Conservation (phyloP, 2,797 vertebrate genomes). For the Darevskia mixta region DNA sequence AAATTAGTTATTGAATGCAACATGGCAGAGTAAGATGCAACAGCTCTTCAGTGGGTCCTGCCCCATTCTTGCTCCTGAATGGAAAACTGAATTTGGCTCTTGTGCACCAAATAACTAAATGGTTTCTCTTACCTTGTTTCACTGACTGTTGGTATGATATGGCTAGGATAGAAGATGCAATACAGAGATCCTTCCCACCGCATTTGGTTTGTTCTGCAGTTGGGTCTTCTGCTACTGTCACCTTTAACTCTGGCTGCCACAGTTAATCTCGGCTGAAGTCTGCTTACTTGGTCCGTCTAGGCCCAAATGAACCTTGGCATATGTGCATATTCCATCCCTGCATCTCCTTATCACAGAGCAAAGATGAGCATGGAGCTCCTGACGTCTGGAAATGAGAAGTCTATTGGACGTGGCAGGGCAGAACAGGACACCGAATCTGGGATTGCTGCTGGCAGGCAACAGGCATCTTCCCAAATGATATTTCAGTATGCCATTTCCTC, state of each 20-base stretch:
- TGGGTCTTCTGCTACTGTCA: background rate
- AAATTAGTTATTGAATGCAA: background rate
- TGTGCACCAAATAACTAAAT: background rate
- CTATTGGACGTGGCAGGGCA: background rate
- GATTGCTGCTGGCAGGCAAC: background rate
- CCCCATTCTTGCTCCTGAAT: background rate
- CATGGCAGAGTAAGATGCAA: background rate
- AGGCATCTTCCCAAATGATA: background rate
- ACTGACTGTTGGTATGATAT: background rate
- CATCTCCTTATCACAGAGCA: background rate
- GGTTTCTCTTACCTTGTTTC: background rate
- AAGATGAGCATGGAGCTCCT: background rate
- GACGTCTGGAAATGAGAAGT: background rate
- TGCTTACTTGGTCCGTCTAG: background rate
- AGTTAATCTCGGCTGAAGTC: background rate
- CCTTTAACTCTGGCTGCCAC: background rate
- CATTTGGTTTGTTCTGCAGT: background rate
- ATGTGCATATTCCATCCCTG: background rate
- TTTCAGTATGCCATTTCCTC: background rate
- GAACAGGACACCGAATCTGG: background rate
- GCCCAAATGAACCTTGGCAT: background rate
- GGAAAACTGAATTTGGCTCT: background rate
- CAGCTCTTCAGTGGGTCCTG: background rate
- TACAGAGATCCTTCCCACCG: background rate
- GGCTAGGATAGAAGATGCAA: too few species aligned